These are phyloP conservation scores for Pseudochaenichthys georgianus DNA, from an alignment of 2,797 vertebrate genomes.

Conservation along the genomic window DNA sequence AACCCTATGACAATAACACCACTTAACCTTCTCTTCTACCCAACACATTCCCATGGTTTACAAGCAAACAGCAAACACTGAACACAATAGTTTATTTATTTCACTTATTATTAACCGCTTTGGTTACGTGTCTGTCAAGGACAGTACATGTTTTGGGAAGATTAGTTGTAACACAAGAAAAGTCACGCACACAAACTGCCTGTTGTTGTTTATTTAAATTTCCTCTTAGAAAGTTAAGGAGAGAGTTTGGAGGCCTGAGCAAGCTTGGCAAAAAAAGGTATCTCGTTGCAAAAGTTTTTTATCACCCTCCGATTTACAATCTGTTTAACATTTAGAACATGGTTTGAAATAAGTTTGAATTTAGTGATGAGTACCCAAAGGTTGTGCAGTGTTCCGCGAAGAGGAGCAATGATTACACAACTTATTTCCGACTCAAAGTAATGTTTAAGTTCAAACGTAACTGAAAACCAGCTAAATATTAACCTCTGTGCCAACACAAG, in stretches of 20 bases:
- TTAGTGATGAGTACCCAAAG: constrained; percentile 3
- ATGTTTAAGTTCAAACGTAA: constrained; percentile 7
- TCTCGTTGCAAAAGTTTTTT: constrained; percentile 4
- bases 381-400: neutral
- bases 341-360: neutral
- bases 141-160: constrained; percentile 49
- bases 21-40: constrained; percentile 15
- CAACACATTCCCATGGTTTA: neutral
- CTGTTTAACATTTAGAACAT: neutral
- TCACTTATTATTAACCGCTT: constrained; percentile 67
- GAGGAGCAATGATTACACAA: neutral
- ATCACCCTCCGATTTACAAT: neutral
- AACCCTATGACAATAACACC: constrained; percentile 3
- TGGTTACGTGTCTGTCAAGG: neutral
- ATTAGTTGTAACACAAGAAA: constrained; percentile 24
- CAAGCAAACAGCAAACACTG: neutral
- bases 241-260: neutral
- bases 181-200: neutral
- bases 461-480: no score
- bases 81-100: constrained; percentile 7
- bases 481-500: no score
- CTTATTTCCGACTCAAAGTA: neutral
- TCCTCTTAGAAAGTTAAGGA: neutral
- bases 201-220: neutral
- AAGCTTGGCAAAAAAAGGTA: neutral